Base-by-base conservation (phyloP, 2,888 invertebrate genomes). In the Ectobius pallidus region DNA sequence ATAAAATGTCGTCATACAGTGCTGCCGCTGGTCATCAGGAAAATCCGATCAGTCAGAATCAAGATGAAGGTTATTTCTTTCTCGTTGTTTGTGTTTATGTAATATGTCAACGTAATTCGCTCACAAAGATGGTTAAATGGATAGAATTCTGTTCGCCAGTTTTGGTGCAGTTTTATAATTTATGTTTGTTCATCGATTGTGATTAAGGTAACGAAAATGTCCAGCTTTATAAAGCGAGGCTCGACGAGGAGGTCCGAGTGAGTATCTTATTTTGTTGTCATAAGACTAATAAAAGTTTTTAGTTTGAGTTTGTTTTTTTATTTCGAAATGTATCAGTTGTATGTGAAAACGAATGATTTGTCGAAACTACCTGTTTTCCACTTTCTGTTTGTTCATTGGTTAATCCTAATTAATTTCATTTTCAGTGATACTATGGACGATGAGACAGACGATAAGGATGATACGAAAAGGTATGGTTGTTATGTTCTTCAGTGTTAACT, bases 391-490 rank as follows among this genome's bases (percentile, higher is more conserved):
- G 7, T 7, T 11, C 11, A 11, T 34, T 34, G 11, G 6, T 34
- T 34, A 34, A 34, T 34, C 7, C 34, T 7, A 34, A 4, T 18
- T 25, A 18, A 27, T 49, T 22, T 44, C 22, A 7, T 71, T 85
- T 83, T 68, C 79, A 87, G 87, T 81, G 87, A 87, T 79, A 85
- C 84, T 75, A 92, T 93, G 91, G 93, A 93, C 73, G 93, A 94
- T 81, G 93, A 93, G 78, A 91, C 89, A 68, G 93, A 94, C 80
- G 93, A 94, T 79, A 93, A 92, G 84, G 94, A 94, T 83, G 92
- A 92, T 79, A 89, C 92, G 14, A 94, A 94, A 86, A 88, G 94
- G 94, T 93, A 84, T 83, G 83, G 25, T 30, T 30, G 3, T 30
- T 58, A 11, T 55, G n/a, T n/a, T n/a, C n/a, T n/a, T n/a, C n/a